phyloP scores from a whole-genome alignment of 1,140 invertebrate genomes.

The Diorhabda sublineata region DNA sequence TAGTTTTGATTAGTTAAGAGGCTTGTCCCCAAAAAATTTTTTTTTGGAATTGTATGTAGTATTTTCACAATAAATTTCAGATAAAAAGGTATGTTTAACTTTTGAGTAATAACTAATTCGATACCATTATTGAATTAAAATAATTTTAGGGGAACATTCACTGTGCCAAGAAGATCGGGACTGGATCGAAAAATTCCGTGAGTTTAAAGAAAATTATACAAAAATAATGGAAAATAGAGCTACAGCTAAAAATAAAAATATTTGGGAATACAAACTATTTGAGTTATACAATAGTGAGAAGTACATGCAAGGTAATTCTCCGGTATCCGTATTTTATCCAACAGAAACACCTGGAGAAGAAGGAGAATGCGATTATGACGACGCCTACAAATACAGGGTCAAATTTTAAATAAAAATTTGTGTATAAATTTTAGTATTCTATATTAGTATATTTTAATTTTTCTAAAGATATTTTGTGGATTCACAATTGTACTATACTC shows the following conservation, averaged over 20 bases:
- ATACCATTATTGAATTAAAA: neutral
- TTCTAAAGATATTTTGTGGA: too few relatives aligned
- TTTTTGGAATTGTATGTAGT: too few relatives aligned
- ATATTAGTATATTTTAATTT: too few relatives aligned
- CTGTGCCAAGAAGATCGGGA: constrained; percentile 5
- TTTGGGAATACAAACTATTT: constrained; percentile 15
- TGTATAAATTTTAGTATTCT: too few relatives aligned
- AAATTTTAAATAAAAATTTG: too few relatives aligned
- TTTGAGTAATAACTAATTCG: too few relatives aligned
- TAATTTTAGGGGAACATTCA: neutral
- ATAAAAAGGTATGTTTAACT: too few relatives aligned
- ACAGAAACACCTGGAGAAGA: neutral
- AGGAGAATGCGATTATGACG: neutral
- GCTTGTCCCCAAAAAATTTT: too few relatives aligned
- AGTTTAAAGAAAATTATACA: constrained; percentile 23
- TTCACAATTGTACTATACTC: too few relatives aligned
- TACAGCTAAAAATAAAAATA: constrained; percentile 12
- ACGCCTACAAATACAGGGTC: too few relatives aligned
- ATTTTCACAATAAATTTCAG: too few relatives aligned
- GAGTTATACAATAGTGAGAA: constrained; percentile 20
- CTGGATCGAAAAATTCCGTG: constrained; percentile 23
- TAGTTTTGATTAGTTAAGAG: too few relatives aligned
- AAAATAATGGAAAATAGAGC: constrained; percentile 3
- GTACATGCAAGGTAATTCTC: constrained; percentile 10
- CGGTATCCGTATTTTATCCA: constrained; percentile 20